These are phyloP conservation scores for Tetramorium bicarinatum DNA, from an alignment of 2,888 invertebrate species.

Conservation along the genomic window DNA sequence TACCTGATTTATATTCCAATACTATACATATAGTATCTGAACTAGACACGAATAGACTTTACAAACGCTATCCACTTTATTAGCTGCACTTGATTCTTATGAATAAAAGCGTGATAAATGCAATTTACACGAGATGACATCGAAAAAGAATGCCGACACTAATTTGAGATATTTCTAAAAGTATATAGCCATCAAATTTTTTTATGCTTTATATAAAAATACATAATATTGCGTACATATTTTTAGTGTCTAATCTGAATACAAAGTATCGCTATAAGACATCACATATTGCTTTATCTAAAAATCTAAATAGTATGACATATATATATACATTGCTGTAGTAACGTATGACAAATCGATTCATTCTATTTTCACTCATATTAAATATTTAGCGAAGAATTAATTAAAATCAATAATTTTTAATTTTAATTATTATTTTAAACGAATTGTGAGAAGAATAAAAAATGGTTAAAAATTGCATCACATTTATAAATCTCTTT, in stretches of 20 bases:
- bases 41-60: background rate
- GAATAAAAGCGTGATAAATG: background rate
- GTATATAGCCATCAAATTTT: background rate
- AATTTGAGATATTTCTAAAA: background rate
- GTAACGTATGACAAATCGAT: constrained; percentile 16
- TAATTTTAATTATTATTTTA: background rate
- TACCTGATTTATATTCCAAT: background rate
- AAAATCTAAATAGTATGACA: background rate
- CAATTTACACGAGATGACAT: background rate
- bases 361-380: background rate
- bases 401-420: background rate
- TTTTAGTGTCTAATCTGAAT: constrained; percentile 15
- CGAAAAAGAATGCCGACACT: background rate
- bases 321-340: background rate
- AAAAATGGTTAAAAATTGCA: background rate
- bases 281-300: background rate
- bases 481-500: background rate
- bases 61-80: background rate
- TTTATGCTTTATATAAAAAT: background rate
- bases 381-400: background rate
- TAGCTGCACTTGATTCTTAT: background rate
- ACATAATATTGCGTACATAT: background rate
- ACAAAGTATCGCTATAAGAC: background rate
- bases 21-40: background rate
- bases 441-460: no score